Evolutionary conservation across 2,113 vertebrate species (phyloP).

Genomic region (Calidris pygmaea): DNA sequence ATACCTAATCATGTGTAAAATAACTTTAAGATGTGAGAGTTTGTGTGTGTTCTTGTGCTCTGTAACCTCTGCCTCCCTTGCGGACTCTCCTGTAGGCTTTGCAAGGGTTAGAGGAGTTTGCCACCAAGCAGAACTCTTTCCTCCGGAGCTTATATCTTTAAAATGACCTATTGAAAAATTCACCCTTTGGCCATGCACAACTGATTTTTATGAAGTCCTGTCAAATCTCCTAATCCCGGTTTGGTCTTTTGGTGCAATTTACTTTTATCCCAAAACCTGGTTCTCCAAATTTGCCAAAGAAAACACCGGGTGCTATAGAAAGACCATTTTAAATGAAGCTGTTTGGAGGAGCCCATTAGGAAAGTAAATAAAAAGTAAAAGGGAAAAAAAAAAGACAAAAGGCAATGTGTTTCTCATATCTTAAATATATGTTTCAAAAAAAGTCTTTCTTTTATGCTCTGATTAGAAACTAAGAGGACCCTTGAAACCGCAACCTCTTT

Average conservation of each 20-base stretch:
- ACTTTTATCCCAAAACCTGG: constrained; percentile 9
- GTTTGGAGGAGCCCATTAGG: background rate
- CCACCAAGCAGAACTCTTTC: background rate
- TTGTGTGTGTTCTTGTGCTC: background rate
- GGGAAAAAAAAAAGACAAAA: background rate
- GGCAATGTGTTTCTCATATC: background rate
- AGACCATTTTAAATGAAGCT: background rate
- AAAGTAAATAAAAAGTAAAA: background rate
- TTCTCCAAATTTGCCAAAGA: constrained; percentile 41
- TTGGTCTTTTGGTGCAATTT: constrained; percentile 2
- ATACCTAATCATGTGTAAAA: background rate
- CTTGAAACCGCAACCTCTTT: background rate
- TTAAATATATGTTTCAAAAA: background rate
- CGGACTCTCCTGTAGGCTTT: background rate
- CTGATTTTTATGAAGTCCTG: background rate
- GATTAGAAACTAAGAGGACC: constrained; percentile 10
- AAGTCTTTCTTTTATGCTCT: background rate
- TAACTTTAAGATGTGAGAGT: background rate
- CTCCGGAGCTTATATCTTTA: background rate
- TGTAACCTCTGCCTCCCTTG: background rate
- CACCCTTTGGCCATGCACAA: background rate
- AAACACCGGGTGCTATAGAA: background rate
- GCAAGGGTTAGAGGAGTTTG: background rate
- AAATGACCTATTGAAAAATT: constrained; percentile 1
- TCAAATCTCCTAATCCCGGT: background rate